phyloP scores from a whole-genome alignment of 1,140 invertebrate species.

The Caenorhabditis tropicalis region DNA sequence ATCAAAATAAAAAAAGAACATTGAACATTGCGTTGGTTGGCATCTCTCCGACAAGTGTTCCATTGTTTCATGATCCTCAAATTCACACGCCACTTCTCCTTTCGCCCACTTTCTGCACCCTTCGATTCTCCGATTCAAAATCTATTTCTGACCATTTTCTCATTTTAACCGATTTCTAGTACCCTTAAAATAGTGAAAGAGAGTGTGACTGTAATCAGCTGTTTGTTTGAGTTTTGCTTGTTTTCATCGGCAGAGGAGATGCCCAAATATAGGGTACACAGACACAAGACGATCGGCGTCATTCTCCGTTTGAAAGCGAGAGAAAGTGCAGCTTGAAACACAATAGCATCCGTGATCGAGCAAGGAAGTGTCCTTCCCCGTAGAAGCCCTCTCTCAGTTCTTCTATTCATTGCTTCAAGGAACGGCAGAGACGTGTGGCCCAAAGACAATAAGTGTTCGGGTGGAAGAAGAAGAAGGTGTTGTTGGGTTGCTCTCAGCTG shows the following conservation, averaged over 20 bases:
- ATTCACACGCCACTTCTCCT: neutral
- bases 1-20: no score
- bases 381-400: no score
- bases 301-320: neutral
- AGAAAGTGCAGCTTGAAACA: constrained; percentile 45
- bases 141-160: neutral
- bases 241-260: neutral
- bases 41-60: neutral
- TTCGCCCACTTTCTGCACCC: neutral
- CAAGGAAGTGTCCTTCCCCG: neutral
- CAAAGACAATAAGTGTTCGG: constrained; percentile 32
- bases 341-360: constrained; percentile 42
- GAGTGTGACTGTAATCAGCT: constrained; percentile 28
- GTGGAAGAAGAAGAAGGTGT: neutral
- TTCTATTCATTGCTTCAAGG: neutral
- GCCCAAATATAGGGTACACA: constrained; percentile 30
- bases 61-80: neutral
- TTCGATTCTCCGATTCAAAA: neutral
- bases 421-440: constrained; percentile 29
- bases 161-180: neutral
- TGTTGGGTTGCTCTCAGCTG: constrained; percentile 22
- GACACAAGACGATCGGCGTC: constrained; percentile 11
- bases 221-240: constrained; percentile 17
- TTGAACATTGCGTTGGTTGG: neutral
- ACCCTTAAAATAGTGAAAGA: neutral